phyloP scores from a whole-genome alignment of 2,888 invertebrate genomes.

The Tiliacea aurago region DNA sequence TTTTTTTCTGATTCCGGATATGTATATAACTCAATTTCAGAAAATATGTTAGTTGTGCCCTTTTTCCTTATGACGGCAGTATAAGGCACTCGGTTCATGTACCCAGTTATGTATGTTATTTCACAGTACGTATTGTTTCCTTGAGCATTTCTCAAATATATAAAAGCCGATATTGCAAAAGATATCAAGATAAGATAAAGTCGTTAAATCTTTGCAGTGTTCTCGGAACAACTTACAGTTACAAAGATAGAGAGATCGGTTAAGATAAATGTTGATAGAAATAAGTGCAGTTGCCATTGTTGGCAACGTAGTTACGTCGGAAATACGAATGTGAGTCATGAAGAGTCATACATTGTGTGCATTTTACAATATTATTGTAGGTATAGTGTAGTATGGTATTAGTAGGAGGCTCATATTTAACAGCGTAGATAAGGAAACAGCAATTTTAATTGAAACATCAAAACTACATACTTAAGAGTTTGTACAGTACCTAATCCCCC shows the following conservation, averaged over 20 bases:
- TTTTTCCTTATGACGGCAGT: too few relatives aligned
- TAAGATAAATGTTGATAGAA: slow-evolving; percentile 47
- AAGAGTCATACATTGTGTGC: slow-evolving; percentile 2
- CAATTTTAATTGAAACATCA: background rate
- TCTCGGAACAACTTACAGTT: slow-evolving; percentile 27
- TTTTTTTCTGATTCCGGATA: too few relatives aligned
- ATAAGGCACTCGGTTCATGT: too few relatives aligned
- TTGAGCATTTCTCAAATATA: slow-evolving; percentile 14
- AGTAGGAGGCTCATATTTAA: background rate
- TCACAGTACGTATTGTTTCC: background rate
- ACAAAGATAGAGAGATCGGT: slow-evolving; percentile 35
- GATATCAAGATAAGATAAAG: slow-evolving; percentile 50
- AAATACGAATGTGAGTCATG: slow-evolving; percentile 39
- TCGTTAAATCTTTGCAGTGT: slow-evolving; percentile 43
- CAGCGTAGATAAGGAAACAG: background rate
- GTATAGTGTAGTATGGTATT: background rate
- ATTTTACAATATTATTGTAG: background rate
- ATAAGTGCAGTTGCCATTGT: slow-evolving; percentile 37
- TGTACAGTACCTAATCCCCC: too few relatives aligned
- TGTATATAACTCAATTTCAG: too few relatives aligned
- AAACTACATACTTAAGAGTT: too few relatives aligned
- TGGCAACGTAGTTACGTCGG: slow-evolving; percentile 9
- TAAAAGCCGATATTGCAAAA: slow-evolving; percentile 20
- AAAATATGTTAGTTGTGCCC: too few relatives aligned
- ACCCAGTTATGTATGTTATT: background rate